A percentile compares a stretch with the other conserved stretches of the same genome.
Evolutionary conservation across 1,140 invertebrate genomes (phyloP).

Genomic region (Drosophila repletoides): DNA sequence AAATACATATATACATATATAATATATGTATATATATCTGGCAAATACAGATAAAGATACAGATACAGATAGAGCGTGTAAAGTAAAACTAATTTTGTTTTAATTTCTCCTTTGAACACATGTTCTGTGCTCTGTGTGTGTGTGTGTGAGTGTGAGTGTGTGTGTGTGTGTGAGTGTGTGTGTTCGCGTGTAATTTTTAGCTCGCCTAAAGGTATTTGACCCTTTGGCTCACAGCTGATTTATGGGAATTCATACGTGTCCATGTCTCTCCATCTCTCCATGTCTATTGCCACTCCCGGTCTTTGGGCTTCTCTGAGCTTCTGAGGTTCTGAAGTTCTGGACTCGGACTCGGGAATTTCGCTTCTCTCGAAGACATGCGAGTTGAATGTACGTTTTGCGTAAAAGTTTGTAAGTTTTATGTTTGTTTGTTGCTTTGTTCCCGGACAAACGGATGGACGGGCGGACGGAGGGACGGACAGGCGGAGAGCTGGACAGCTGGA

Average conservation of each 20-base stretch:
- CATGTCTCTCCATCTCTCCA: conserved; percentile 40
- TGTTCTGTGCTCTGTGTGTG: too few species aligned
- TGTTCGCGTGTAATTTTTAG: conserved; percentile 77
- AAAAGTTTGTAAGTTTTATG: conserved; percentile 64
- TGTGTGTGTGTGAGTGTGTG: too few species aligned
- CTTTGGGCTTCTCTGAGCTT: conserved; percentile 11
- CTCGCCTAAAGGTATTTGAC: conserved; percentile 76
- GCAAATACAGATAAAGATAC: conserved; percentile 22
- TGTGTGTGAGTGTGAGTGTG: too few species aligned
- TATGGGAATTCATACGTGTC: conserved; percentile 79
- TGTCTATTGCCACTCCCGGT: conserved; percentile 46
- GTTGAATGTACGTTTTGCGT: conserved; percentile 78
- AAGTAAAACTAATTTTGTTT: conserved; percentile 75
- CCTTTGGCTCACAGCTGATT: conserved; percentile 81
- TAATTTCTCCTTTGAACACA: conserved; percentile 78
- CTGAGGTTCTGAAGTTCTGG: conserved; percentile 38
- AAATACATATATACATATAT: neutral
- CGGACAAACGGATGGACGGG: neutral
- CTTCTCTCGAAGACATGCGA: conserved; percentile 3
- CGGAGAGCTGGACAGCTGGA: neutral
- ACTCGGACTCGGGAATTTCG: conserved; percentile 37
- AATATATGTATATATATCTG: conserved; percentile 1
- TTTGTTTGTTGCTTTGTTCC: conserved; percentile 71
- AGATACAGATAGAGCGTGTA: conserved; percentile 30
- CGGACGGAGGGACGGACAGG: neutral